These are phyloP conservation scores for Drosophila ezoana DNA, from an alignment of 2,888 invertebrate species.

Conservation along the genomic window DNA sequence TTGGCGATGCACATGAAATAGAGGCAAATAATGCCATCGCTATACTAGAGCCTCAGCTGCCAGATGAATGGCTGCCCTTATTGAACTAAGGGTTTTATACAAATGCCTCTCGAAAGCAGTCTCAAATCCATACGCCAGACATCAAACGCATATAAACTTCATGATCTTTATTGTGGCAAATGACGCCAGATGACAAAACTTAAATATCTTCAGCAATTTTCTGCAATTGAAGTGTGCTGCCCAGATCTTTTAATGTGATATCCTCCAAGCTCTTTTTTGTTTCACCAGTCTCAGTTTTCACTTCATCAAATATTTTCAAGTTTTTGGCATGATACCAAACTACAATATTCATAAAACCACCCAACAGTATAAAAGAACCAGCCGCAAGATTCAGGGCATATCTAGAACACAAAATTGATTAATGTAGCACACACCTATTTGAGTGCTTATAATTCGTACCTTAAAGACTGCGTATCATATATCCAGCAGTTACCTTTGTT, in stretches of 20 bases:
- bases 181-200: neutral
- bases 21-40: slow-evolving; percentile 23
- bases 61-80: slow-evolving; percentile 41
- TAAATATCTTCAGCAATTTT: slow-evolving; percentile 13
- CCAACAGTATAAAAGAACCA: slow-evolving; percentile 87
- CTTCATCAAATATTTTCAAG: slow-evolving; percentile 89
- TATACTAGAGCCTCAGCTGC: slow-evolving; percentile 1
- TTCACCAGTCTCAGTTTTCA: slow-evolving; percentile 57
- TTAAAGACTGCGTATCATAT: slow-evolving; percentile 88
- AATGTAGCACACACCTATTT: neutral
- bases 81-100: slow-evolving; percentile 2
- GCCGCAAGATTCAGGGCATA: slow-evolving; percentile 88
- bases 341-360: slow-evolving; percentile 87
- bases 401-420: slow-evolving; percentile 37
- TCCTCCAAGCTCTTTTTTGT: slow-evolving; percentile 20
- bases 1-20: slow-evolving; percentile 24
- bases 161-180: slow-evolving; percentile 24
- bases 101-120: too few species aligned
- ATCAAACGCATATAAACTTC: neutral
- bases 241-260: slow-evolving; percentile 24
- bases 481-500: slow-evolving; percentile 90
- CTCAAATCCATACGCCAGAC: neutral
- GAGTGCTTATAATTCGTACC: slow-evolving; percentile 54
- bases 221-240: slow-evolving; percentile 34
- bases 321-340: slow-evolving; percentile 89